These are phyloP conservation scores for Chrysina gloriosa DNA, from an alignment of 2,888 invertebrate genomes.

Conservation along the genomic window DNA sequence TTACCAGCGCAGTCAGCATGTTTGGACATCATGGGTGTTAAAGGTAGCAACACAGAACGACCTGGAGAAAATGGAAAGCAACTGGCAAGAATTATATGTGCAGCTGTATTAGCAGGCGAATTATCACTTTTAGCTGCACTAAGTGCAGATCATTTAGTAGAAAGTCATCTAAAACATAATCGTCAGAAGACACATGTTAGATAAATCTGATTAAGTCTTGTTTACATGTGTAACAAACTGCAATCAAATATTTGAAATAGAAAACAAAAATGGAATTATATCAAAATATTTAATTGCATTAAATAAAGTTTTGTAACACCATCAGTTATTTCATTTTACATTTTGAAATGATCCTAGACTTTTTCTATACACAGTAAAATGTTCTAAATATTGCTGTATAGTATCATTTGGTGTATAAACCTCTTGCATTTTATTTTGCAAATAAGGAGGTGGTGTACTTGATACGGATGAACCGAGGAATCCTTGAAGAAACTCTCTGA, in stretches of 20 bases:
- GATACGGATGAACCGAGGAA: constrained; percentile 83
- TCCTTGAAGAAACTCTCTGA: constrained; percentile 92
- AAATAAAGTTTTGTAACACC: constrained; percentile 22
- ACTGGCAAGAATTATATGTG: constrained; percentile 91
- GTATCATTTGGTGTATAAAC: constrained; percentile 92
- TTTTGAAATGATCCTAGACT: constrained; percentile 67
- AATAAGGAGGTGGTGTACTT: constrained; percentile 79
- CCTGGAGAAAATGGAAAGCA: constrained; percentile 92
- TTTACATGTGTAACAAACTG: too few species aligned
- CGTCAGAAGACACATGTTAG: too few species aligned
- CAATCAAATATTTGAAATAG: neutral
- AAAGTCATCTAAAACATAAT: constrained; percentile 95
- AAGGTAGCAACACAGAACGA: constrained; percentile 74
- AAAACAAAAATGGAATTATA: constrained; percentile 4
- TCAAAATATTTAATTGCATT: neutral
- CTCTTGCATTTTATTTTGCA: constrained; percentile 82
- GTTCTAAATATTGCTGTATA: constrained; percentile 93
- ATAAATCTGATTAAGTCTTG: too few species aligned
- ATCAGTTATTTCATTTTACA: constrained; percentile 36
- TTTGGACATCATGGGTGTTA: constrained; percentile 86
- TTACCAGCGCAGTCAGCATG: constrained; percentile 92
- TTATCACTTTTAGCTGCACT: constrained; percentile 96
- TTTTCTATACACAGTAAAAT: constrained; percentile 90
- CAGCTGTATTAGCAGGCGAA: constrained; percentile 96
- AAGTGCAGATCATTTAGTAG: constrained; percentile 94